A percentile compares a stretch with the other conserved stretches of the same genome.
Conservation (phyloP, 2,888 invertebrate species). For the Hyalella azteca region DNA sequence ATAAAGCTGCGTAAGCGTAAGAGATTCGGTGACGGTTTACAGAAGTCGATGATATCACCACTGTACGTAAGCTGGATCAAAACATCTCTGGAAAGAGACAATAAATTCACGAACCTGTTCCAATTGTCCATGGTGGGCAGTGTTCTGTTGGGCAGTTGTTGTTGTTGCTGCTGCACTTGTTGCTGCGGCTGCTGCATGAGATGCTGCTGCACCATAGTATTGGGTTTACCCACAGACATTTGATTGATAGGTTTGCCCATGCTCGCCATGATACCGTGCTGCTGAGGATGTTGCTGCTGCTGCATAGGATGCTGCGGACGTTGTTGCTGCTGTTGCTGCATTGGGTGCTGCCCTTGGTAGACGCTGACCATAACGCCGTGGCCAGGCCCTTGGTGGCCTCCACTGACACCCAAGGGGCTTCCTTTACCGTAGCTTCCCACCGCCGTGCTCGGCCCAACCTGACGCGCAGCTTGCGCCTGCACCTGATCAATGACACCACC, state of each 20-base stretch:
- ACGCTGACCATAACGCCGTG: slow-evolving; percentile 57
- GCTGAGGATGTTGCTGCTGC: slow-evolving; percentile 47
- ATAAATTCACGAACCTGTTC: slow-evolving; percentile 62
- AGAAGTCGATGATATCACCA: no score
- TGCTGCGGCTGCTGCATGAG: slow-evolving; percentile 59
- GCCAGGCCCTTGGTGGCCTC: slow-evolving; percentile 42
- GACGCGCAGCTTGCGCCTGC: slow-evolving; percentile 89
- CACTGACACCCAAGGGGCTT: slow-evolving; percentile 64
- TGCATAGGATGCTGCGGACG: slow-evolving; percentile 59
- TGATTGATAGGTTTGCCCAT: slow-evolving; percentile 58
- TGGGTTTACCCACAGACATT: slow-evolving; percentile 56
- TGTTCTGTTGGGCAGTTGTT: slow-evolving; percentile 54
- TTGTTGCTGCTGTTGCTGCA: slow-evolving; percentile 61
- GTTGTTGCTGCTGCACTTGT: slow-evolving; percentile 60
- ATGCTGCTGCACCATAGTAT: slow-evolving; percentile 56
- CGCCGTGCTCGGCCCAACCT: slow-evolving; percentile 75
- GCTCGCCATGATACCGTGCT: slow-evolving; percentile 39
- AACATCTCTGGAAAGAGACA: neutral
- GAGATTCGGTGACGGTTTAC: no score
- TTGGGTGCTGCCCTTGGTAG: slow-evolving; percentile 58
- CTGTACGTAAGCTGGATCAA: no score
- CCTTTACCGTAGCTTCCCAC: slow-evolving; percentile 76
- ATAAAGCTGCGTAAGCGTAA: no score
- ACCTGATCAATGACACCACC: no score
- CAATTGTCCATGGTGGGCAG: slow-evolving; percentile 58